These are phyloP conservation scores for Euplagia quadripunctaria DNA, from an alignment of 2,888 invertebrate species.

Conservation along the genomic window DNA sequence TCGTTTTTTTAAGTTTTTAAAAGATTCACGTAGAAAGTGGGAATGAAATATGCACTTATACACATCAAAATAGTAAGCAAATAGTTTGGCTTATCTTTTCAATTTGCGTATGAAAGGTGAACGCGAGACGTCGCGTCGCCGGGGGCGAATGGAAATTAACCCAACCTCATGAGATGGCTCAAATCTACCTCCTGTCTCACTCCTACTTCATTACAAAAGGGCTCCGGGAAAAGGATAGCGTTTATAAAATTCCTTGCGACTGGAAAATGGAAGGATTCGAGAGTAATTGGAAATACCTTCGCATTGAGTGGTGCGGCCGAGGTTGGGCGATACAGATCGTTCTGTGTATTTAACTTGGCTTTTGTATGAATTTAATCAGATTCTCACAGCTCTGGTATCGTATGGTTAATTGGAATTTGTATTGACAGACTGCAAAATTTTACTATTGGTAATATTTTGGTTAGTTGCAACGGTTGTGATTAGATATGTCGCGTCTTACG, in stretches of 20 bases:
- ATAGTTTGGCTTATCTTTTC: constrained; percentile 76
- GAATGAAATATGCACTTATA: neutral
- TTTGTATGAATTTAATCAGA: constrained; percentile 83
- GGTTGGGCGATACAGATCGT: constrained; percentile 74
- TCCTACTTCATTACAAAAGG: constrained; percentile 57
- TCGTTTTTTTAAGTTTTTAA: no score
- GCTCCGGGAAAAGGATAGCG: constrained; percentile 66
- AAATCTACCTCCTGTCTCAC: constrained; percentile 63
- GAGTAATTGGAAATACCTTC: constrained; percentile 87
- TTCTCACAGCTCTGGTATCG: constrained; percentile 63
- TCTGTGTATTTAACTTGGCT: constrained; percentile 74
- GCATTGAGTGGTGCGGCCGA: constrained; percentile 79
- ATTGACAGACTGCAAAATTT: constrained; percentile 47
- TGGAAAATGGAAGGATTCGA: constrained; percentile 84
- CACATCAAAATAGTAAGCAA: constrained; percentile 51
- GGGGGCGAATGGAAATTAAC: constrained; percentile 83
- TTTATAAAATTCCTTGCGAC: constrained; percentile 77
- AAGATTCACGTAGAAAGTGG: no score
- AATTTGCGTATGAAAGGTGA: constrained; percentile 80
- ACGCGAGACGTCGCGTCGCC: constrained; percentile 73
- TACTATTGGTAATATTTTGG: neutral
- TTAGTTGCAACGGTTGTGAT: neutral
- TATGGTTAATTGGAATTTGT: constrained; percentile 76
- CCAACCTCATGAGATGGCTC: constrained; percentile 74
- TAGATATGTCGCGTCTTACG: no score